These are phyloP conservation scores for Caenorhabditis macrosperma DNA, from an alignment of 2,888 invertebrate species.

Conservation along the genomic window DNA sequence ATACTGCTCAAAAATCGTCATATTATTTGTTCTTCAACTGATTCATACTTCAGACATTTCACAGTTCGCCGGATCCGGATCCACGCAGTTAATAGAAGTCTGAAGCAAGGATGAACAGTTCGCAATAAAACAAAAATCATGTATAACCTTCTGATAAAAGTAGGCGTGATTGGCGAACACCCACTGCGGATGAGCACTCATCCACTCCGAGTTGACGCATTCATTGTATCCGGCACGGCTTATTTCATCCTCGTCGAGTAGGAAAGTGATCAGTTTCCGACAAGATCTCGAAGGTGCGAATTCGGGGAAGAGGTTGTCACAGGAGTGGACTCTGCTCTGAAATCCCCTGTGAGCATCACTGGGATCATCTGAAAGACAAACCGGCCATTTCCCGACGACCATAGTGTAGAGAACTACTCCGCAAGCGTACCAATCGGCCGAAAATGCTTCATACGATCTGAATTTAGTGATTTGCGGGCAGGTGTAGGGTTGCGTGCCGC, in stretches of 20 bases:
- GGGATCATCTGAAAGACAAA: not conserved
- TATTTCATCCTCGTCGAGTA: conserved; percentile 64
- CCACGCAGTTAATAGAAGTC: not conserved
- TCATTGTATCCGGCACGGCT: conserved; percentile 66
- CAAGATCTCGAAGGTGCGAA: conserved; percentile 55
- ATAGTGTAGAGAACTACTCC: conserved; percentile 75
- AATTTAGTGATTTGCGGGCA: conserved; percentile 61
- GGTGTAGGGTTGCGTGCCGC: conserved; percentile 72
- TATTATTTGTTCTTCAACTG: not conserved
- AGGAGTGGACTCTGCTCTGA: not conserved
- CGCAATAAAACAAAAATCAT: too few relatives aligned
- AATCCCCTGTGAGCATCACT: not conserved
- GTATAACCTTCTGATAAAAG: conserved; percentile 59
- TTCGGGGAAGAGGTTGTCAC: conserved; percentile 41
- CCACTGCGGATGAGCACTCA: conserved; percentile 63
- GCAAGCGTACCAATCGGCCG: conserved; percentile 70
- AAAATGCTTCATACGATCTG: conserved; percentile 68
- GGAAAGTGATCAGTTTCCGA: conserved; percentile 50
- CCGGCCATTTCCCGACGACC: conserved; percentile 73
- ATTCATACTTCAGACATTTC: conserved; percentile 39
- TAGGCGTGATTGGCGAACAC: conserved; percentile 63
- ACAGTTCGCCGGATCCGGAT: conserved; percentile 8
- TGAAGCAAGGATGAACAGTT: too few relatives aligned
- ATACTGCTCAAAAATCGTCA: not conserved
- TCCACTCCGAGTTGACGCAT: conserved; percentile 67